A percentile compares a stretch with the other conserved stretches of the same genome.
phyloP scores from a whole-genome alignment of 2,797 vertebrate genomes.

The Alcedo atthis region DNA sequence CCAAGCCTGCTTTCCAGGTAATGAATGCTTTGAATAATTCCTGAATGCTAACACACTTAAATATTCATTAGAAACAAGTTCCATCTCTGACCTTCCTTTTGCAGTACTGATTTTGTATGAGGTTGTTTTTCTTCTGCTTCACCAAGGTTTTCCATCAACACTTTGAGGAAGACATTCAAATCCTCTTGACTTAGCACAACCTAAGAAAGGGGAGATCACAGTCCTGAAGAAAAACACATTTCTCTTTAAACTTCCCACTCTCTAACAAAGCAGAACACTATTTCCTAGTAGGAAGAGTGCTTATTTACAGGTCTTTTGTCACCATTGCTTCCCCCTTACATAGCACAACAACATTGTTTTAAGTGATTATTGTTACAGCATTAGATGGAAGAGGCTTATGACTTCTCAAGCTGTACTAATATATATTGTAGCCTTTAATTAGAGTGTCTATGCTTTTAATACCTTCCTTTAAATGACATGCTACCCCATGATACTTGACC shows the following conservation, averaged over 20 bases:
- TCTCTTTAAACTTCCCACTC: neutral
- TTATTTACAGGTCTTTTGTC: neutral
- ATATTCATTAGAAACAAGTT: neutral
- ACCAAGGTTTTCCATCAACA: slow-evolving; percentile 90
- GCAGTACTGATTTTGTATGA: slow-evolving; percentile 54
- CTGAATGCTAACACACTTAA: neutral
- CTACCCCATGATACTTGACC: neutral
- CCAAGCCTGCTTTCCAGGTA: neutral
- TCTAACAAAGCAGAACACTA: neutral
- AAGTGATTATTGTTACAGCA: neutral
- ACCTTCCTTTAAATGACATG: neutral
- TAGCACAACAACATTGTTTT: neutral
- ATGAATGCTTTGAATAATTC: neutral
- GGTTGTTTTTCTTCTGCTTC: slow-evolving; percentile 78
- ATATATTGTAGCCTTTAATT: neutral
- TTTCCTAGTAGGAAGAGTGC: neutral
- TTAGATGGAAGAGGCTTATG: neutral
- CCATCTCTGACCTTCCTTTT: slow-evolving; percentile 76
- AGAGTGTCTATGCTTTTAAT: neutral
- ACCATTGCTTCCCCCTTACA: neutral
- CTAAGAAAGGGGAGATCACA: slow-evolving; percentile 70
- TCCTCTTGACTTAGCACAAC: slow-evolving; percentile 90
- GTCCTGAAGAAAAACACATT: neutral
- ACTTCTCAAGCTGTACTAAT: neutral
- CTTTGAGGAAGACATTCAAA: slow-evolving; percentile 89